phyloP scores from a whole-genome alignment of 2,888 invertebrate species.

The Drosophila birchii region DNA sequence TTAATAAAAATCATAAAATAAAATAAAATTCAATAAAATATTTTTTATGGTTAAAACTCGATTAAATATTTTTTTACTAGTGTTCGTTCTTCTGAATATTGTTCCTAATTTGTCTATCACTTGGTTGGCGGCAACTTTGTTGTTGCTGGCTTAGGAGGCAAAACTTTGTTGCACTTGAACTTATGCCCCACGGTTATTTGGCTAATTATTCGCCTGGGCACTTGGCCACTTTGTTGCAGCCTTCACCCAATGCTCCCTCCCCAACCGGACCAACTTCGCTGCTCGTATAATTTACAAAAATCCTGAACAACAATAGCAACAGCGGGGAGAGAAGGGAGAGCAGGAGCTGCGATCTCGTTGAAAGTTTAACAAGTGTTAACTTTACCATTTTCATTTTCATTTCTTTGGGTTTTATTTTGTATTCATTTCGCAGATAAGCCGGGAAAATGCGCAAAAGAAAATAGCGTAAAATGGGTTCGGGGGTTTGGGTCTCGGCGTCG shows the following conservation, averaged over 20 bases:
- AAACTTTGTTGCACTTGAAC: conserved; percentile 78
- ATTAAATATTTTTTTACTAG: background rate
- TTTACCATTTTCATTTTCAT: conserved; percentile 76
- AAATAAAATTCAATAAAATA: too few relatives aligned
- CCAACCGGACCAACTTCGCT: background rate
- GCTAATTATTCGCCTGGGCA: conserved; percentile 80
- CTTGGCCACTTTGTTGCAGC: conserved; percentile 76
- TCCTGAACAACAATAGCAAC: conserved; percentile 34
- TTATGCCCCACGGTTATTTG: conserved; percentile 78
- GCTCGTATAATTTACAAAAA: conserved; percentile 53
- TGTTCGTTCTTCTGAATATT: background rate
- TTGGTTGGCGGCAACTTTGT: conserved; percentile 63
- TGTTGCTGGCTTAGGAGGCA: conserved; percentile 25
- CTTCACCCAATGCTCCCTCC: conserved; percentile 24
- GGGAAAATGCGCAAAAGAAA: conserved; percentile 56
- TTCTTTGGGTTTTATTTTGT: conserved; percentile 54
- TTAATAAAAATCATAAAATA: too few relatives aligned
- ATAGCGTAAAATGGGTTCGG: conserved; percentile 23
- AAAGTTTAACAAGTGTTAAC: conserved; percentile 80
- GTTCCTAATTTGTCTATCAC: conserved; percentile 64
- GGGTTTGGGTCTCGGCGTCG: conserved; percentile 12
- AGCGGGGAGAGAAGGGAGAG: background rate
- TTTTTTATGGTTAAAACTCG: too few relatives aligned
- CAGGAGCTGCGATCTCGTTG: conserved; percentile 57
- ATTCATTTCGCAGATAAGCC: conserved; percentile 74